Conservation (phyloP, 2,113 vertebrate genomes). For the Pollachius pollachius region DNA sequence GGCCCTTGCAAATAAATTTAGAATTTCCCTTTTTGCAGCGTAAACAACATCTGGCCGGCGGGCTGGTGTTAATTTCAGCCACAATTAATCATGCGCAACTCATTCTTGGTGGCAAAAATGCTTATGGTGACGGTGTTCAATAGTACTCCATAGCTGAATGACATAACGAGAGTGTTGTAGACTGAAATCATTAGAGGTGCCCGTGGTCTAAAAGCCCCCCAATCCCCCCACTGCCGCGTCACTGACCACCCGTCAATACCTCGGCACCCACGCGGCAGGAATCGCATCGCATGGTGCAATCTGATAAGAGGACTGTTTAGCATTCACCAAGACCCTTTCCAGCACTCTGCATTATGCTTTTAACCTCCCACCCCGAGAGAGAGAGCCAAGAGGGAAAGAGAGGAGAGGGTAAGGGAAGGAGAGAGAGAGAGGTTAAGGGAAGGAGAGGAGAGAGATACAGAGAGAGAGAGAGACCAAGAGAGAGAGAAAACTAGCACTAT, state of each 20-base stretch:
- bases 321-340: constrained; percentile 61
- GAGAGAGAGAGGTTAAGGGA: not conserved
- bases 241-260: constrained; percentile 33
- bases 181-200: too few relatives aligned
- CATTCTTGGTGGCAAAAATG: too few relatives aligned
- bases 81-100: too few relatives aligned
- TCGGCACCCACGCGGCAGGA: not conserved
- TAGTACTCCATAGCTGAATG: too few relatives aligned
- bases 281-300: constrained; percentile 43
- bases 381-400: not conserved
- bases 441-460: constrained; percentile 17
- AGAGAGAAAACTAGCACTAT: constrained; percentile 13
- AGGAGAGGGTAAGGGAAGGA: not conserved
- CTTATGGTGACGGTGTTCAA: too few relatives aligned
- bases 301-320: constrained; percentile 59
- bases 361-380: constrained; percentile 52
- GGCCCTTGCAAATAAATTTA: too few relatives aligned
- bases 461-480: constrained; percentile 34
- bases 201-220: not conserved
- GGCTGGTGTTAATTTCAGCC: too few relatives aligned
- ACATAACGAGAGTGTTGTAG: too few relatives aligned
- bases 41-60: too few relatives aligned
- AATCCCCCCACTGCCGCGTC: not conserved
- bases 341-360: constrained; percentile 65
- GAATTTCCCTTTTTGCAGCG: too few relatives aligned